phyloP scores from a whole-genome alignment of 2,113 vertebrate species.

The Notothenia rossii region DNA sequence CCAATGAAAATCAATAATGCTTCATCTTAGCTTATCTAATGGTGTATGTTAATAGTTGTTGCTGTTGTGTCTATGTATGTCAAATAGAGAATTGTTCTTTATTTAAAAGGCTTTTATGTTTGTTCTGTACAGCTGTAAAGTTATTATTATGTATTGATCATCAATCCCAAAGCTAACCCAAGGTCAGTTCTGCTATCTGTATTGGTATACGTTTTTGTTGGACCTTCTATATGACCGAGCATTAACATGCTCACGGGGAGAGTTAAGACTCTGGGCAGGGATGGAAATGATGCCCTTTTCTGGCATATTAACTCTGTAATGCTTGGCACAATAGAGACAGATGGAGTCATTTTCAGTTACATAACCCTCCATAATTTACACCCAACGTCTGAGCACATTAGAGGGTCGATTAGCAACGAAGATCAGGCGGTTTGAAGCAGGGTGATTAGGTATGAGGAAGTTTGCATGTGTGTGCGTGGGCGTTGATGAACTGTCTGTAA shows the following conservation, averaged over 20 bases:
- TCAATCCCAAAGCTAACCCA: neutral
- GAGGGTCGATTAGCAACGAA: neutral
- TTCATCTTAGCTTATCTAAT: no score
- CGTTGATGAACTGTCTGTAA: constrained; percentile 38
- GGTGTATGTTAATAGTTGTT: no score
- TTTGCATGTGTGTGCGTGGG: neutral
- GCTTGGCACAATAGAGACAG: constrained; percentile 21
- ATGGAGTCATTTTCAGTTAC: constrained; percentile 49
- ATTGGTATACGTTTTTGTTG: no score
- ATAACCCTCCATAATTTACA: constrained; percentile 46
- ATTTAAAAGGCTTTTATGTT: no score
- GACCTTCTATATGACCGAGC: neutral
- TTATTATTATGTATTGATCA: neutral
- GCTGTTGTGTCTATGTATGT: no score
- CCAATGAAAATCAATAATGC: no score
- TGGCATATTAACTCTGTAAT: neutral
- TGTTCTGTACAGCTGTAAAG: no score
- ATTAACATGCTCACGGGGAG: neutral
- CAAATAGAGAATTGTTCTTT: no score
- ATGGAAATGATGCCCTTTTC: constrained; percentile 18
- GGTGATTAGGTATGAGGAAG: constrained; percentile 11
- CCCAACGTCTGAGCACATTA: constrained; percentile 25
- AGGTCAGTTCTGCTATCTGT: neutral
- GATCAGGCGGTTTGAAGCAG: constrained; percentile 19
- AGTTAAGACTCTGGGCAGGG: neutral